phyloP scores from a whole-genome alignment of 2,113 vertebrate genomes.

The Datnioides undecimradiatus region DNA sequence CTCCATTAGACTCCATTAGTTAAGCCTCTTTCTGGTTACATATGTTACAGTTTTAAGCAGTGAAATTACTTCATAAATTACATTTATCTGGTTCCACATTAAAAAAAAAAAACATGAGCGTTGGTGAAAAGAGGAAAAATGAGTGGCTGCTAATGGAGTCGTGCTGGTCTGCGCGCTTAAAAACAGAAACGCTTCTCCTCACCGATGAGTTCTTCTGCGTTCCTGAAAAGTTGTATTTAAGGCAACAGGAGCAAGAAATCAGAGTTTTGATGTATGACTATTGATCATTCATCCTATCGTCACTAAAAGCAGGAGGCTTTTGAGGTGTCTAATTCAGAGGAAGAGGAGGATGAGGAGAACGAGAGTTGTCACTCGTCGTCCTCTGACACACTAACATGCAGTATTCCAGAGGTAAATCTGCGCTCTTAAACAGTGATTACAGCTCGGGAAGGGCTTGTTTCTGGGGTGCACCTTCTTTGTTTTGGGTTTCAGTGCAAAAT shows the following conservation, averaged over 20 bases:
- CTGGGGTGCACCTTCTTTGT: conserved; percentile 3
- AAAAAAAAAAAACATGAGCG: background rate
- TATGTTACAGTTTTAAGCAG: background rate
- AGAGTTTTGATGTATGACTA: conserved; percentile 36
- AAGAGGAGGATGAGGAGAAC: conserved; percentile 77
- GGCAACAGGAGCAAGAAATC: background rate
- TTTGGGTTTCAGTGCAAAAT: conserved; percentile 36
- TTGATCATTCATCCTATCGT: conserved; percentile 34
- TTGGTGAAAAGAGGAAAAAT: background rate
- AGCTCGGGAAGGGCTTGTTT: conserved; percentile 8
- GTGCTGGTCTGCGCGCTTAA: background rate
- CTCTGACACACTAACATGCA: conserved; percentile 84
- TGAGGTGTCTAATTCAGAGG: conserved; percentile 66
- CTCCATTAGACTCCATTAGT: background rate
- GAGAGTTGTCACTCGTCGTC: conserved; percentile 80
- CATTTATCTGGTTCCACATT: background rate
- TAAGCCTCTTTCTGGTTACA: background rate
- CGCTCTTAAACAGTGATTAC: background rate
- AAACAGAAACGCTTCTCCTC: background rate
- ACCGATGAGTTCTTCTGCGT: background rate
- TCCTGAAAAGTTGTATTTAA: background rate
- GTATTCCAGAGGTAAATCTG: conserved; percentile 82
- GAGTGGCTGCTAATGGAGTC: background rate
- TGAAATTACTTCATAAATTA: background rate
- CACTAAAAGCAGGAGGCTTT: conserved; percentile 70